phyloP scores from a whole-genome alignment of 2,113 vertebrate species.

The Symphodus melops region DNA sequence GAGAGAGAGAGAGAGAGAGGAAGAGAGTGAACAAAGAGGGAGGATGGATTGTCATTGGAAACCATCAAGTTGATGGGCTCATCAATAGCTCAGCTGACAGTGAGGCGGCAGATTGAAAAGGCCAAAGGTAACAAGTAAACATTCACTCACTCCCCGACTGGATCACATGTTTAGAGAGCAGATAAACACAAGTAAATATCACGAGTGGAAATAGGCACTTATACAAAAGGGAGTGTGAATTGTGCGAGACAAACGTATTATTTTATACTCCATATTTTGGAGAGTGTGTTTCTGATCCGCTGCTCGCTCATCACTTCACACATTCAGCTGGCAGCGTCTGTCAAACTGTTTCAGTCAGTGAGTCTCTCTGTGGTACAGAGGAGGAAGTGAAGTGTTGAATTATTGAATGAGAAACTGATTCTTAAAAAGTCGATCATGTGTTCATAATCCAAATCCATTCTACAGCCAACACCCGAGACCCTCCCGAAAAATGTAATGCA shows the following conservation, averaged over 20 bases:
- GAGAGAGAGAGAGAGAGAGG: not conserved
- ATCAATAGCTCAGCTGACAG: conserved; percentile 53
- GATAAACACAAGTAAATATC: not conserved
- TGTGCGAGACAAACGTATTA: not conserved
- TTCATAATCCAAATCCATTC: not conserved
- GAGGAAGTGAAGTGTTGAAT: not conserved
- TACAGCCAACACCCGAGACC: too few relatives aligned
- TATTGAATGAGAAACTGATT: not conserved
- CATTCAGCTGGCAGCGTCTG: conserved; percentile 19
- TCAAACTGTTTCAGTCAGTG: conserved; percentile 4
- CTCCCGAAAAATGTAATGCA: too few relatives aligned
- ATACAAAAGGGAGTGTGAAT: not conserved
- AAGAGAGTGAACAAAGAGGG: not conserved
- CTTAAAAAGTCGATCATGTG: not conserved
- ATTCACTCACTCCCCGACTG: not conserved
- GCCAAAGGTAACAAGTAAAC: conserved; percentile 35
- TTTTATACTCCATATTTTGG: not conserved
- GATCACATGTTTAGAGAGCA: not conserved
- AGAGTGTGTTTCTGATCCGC: not conserved
- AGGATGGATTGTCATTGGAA: conserved; percentile 18
- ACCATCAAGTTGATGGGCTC: conserved; percentile 46
- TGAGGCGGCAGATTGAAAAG: conserved; percentile 39
- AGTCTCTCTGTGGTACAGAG: conserved; percentile 2
- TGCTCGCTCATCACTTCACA: conserved; percentile 15
- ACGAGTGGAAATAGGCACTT: not conserved